These are phyloP conservation scores for Paramormyrops hopkinsi DNA, from an alignment of 2,797 vertebrate species.

Conservation along the genomic window DNA sequence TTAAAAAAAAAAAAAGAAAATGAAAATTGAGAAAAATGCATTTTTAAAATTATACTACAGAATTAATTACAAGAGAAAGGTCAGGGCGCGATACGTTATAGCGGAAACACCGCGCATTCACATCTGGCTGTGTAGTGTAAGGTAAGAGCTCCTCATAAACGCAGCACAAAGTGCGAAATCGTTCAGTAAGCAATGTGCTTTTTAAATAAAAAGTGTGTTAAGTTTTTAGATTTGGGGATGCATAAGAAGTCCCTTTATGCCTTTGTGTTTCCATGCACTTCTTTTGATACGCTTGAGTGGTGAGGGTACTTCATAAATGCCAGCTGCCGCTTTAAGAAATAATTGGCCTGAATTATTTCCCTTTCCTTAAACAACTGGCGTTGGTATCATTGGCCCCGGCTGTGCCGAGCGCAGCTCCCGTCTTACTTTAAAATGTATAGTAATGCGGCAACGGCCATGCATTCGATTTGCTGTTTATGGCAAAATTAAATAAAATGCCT, in stretches of 20 bases:
- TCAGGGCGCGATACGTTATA: background rate
- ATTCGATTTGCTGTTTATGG: background rate
- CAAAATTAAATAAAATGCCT: background rate
- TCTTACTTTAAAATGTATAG: background rate
- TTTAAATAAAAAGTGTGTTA: background rate
- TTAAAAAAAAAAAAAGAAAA: background rate
- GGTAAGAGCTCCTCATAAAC: background rate
- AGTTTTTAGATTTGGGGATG: background rate
- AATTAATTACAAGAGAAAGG: background rate
- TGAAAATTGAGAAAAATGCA: background rate
- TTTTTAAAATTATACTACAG: background rate
- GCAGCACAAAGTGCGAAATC: background rate
- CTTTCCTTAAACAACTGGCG: conserved; percentile 29
- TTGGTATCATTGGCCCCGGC: conserved; percentile 27
- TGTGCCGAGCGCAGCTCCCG: background rate
- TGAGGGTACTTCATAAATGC: conserved; percentile 1
- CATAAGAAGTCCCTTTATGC: background rate
- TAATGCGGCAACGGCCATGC: background rate
- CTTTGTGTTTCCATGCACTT: conserved; percentile 12
- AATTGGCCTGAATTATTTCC: conserved; percentile 37
- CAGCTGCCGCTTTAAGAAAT: conserved; percentile 39
- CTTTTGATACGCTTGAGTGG: conserved; percentile 6
- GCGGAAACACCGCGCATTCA: background rate
- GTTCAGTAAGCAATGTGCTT: background rate
- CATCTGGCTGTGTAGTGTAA: background rate